phyloP scores from a whole-genome alignment of 2,113 vertebrate genomes.

The Pachypanchax playfairii region DNA sequence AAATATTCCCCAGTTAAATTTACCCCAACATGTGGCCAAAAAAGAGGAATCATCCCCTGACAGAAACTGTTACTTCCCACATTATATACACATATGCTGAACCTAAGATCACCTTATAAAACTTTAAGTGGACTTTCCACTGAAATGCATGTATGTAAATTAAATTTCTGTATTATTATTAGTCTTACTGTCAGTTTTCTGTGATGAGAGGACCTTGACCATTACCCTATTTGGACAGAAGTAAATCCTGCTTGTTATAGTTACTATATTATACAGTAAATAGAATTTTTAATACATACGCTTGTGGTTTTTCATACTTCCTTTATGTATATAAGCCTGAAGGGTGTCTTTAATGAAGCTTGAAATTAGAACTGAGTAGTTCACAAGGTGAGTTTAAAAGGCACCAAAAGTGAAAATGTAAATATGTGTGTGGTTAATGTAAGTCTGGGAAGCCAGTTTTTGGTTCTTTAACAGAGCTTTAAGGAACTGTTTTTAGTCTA shows the following conservation, averaged over 20 bases:
- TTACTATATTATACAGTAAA: not conserved
- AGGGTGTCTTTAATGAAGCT: constrained; percentile 46
- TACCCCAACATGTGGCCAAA: not conserved
- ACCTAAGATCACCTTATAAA: not conserved
- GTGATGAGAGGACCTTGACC: constrained; percentile 49
- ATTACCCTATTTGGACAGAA: constrained; percentile 32
- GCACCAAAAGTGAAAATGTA: constrained; percentile 26
- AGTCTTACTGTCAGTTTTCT: constrained; percentile 14
- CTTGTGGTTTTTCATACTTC: constrained; percentile 4
- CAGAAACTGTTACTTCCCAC: constrained; percentile 13
- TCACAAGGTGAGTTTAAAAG: constrained; percentile 30
- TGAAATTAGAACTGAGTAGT: constrained; percentile 53
- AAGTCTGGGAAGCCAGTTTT: constrained; percentile 6
- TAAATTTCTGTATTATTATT: too few relatives aligned
- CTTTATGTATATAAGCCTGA: constrained; percentile 17
- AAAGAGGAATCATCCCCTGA: constrained; percentile 24
- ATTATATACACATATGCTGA: not conserved
- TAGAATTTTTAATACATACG: not conserved
- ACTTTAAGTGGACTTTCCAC: not conserved
- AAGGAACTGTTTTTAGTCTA: constrained; percentile 21
- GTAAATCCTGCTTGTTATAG: constrained; percentile 1
- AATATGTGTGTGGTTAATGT: constrained; percentile 23
- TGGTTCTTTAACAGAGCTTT: constrained; percentile 25
- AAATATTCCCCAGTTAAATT: constrained; percentile 7
- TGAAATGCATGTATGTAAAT: not conserved